phyloP scores from a whole-genome alignment of 1,140 invertebrate species.

The Rhysida immarginata region DNA sequence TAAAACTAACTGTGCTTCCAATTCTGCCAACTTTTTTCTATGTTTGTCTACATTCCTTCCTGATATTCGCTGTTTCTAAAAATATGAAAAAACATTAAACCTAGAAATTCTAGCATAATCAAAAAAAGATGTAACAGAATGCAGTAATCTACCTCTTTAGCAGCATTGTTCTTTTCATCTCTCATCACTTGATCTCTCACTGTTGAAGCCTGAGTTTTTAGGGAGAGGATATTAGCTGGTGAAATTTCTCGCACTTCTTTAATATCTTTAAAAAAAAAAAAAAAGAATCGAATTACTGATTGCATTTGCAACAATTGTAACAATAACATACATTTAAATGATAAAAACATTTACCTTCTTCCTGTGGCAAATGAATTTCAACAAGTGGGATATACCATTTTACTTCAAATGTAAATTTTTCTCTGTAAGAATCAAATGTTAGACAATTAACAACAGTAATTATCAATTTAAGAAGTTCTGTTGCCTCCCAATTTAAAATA shows the following conservation, averaged over 20 bases:
- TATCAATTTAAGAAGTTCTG: no score
- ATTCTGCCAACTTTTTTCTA: conserved; percentile 68
- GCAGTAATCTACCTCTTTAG: conserved; percentile 26
- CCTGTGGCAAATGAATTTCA: conserved; percentile 35
- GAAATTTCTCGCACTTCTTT: conserved; percentile 38
- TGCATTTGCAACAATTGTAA: neutral
- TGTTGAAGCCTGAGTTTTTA: conserved; percentile 70
- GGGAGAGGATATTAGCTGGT: conserved; percentile 62
- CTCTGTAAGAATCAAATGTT: conserved; percentile 37
- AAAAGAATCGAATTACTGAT: neutral
- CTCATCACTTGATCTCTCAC: conserved; percentile 65
- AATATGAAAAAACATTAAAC: neutral
- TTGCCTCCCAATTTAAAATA: no score
- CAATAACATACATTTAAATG: neutral
- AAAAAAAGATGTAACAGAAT: no score
- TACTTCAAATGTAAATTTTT: conserved; percentile 78
- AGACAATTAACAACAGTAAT: no score
- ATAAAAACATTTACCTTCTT: conserved; percentile 10
- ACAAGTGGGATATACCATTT: conserved; percentile 79
- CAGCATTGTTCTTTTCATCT: conserved; percentile 42
- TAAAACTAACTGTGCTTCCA: conserved; percentile 74
- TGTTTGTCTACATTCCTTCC: conserved; percentile 66
- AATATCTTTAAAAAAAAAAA: neutral
- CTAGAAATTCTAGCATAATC: neutral
- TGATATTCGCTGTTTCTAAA: neutral